phyloP scores from a whole-genome alignment of 2,797 vertebrate genomes.

The Atherinosoma microstoma region DNA sequence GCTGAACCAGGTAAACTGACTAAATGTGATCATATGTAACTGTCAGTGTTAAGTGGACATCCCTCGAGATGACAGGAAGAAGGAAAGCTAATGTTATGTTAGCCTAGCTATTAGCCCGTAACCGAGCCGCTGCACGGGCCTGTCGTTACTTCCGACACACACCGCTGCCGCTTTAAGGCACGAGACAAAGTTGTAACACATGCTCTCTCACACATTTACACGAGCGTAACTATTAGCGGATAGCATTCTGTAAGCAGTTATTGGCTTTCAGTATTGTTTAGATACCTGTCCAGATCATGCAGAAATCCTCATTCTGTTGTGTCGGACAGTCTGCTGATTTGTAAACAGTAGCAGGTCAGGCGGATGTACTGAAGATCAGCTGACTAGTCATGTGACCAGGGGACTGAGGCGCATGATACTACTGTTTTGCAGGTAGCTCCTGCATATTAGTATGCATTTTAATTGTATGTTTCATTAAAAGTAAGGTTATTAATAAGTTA shows the following conservation, averaged over 20 bases:
- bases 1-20: neutral
- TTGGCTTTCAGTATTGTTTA: neutral
- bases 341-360: constrained; percentile 82
- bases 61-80: neutral
- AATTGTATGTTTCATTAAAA: too few species aligned
- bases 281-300: constrained; percentile 74
- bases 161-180: constrained; percentile 6
- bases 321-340: constrained; percentile 63
- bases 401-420: neutral
- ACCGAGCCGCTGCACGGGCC: constrained; percentile 49
- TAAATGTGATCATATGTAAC: accelerated
- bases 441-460: neutral
- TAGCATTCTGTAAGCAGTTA: neutral
- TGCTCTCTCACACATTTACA: neutral
- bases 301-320: constrained; percentile 72
- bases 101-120: constrained; percentile 51
- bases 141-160: constrained; percentile 54
- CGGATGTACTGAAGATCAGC: constrained; percentile 80
- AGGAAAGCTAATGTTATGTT: constrained; percentile 16
- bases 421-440: neutral
- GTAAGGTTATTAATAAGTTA: neutral
- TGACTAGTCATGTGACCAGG: constrained; percentile 80
- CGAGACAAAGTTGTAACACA: constrained; percentile 12
- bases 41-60: neutral
- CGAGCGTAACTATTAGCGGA: neutral